Conservation (phyloP, 2,888 invertebrate species). For the Ethmia dodecea region DNA sequence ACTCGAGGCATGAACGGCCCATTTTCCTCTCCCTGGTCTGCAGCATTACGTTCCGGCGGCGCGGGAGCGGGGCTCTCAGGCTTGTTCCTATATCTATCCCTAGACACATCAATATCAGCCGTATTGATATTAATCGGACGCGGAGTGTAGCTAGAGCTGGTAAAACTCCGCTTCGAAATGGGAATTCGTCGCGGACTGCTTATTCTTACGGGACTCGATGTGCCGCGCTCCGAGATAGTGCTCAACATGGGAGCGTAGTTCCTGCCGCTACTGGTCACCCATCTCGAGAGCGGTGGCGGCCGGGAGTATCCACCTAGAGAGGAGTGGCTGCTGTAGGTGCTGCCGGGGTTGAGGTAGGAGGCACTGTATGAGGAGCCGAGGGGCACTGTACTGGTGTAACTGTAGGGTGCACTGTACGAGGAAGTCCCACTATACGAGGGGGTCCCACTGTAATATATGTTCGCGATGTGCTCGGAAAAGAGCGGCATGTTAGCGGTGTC, state of each 20-base stretch:
- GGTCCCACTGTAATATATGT: slow-evolving; percentile 72
- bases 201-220: slow-evolving; percentile 55
- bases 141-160: slow-evolving; percentile 60
- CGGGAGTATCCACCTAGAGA: slow-evolving; percentile 77
- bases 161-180: slow-evolving; percentile 68
- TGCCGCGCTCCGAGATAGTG: slow-evolving; percentile 79
- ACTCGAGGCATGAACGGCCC: slow-evolving; percentile 64
- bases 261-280: slow-evolving; percentile 52
- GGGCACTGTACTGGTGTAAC: slow-evolving; percentile 61
- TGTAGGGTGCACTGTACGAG: slow-evolving; percentile 65
- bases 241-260: slow-evolving; percentile 85
- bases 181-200: slow-evolving; percentile 63
- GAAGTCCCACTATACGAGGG: slow-evolving; percentile 68
- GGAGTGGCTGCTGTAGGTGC: slow-evolving; percentile 66
- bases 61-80: slow-evolving; percentile 24
- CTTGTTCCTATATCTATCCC: slow-evolving; percentile 75
- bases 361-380: slow-evolving; percentile 63
- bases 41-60: slow-evolving; percentile 27
- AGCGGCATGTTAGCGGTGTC: slow-evolving; percentile 76
- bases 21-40: slow-evolving; percentile 48
- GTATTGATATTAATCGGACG: slow-evolving; percentile 88
- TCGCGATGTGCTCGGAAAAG: slow-evolving; percentile 82
- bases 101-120: slow-evolving; percentile 90
- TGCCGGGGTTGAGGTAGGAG: slow-evolving; percentile 70
- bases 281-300: slow-evolving; percentile 52